A percentile compares a stretch with the other conserved stretches of the same genome.
phyloP scores from a whole-genome alignment of 2,113 vertebrate genomes.

The Nannobrachium achirus region DNA sequence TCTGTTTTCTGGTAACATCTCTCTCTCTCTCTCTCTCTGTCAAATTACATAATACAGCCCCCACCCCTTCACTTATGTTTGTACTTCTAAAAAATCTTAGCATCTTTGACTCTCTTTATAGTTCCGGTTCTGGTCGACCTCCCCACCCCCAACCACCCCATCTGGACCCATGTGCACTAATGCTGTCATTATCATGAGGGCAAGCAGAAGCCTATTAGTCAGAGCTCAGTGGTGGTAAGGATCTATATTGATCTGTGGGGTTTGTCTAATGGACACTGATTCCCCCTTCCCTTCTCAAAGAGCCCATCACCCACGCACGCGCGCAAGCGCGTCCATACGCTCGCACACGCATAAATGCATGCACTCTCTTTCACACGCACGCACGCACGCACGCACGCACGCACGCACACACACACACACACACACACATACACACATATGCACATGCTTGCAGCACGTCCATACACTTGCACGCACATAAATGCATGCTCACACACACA shows the following conservation, averaged over 20 bases:
- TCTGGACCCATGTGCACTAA: slow-evolving; percentile 61
- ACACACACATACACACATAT: not conserved
- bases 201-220: slow-evolving; percentile 66
- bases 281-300: slow-evolving; percentile 68
- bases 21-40: slow-evolving; percentile 2
- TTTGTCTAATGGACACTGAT: slow-evolving; percentile 76
- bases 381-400: not conserved
- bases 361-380: not conserved
- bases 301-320: slow-evolving; percentile 55
- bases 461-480: not conserved
- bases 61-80: slow-evolving; percentile 20
- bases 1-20: slow-evolving; percentile 8
- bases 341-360: not conserved
- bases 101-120: slow-evolving; percentile 38
- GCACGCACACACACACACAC: not conserved
- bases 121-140: slow-evolving; percentile 29
- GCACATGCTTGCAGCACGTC: too few species aligned
- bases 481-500: not conserved
- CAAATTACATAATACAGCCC: not conserved
- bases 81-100: slow-evolving; percentile 31
- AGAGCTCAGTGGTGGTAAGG: slow-evolving; percentile 58
- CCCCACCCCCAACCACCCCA: slow-evolving; percentile 48
- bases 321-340: not conserved
- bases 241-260: slow-evolving; percentile 76
- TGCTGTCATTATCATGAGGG: slow-evolving; percentile 68